Conservation (phyloP, 2,113 vertebrate genomes). For the Galeopterus variegatus region DNA sequence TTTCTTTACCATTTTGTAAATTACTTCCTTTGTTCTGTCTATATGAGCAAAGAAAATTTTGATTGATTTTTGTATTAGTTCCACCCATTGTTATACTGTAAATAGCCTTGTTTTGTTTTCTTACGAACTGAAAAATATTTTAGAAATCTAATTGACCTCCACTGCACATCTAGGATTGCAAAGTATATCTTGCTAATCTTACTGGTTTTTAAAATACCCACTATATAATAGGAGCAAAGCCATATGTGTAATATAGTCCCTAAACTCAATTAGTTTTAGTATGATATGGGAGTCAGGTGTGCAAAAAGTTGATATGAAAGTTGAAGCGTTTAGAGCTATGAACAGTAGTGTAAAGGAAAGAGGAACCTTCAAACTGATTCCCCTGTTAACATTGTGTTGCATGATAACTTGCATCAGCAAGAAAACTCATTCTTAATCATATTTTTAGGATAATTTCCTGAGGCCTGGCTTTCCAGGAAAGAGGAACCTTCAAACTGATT, state of each 20-base stretch:
- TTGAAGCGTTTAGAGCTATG: neutral
- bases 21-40: neutral
- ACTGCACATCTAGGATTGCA: neutral
- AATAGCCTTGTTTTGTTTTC: neutral
- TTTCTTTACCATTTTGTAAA: constrained; percentile 26
- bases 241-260: neutral
- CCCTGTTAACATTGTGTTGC: neutral
- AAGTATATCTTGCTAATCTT: neutral
- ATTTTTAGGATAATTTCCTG: neutral
- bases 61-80: constrained; percentile 21
- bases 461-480: neutral
- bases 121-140: neutral
- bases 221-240: neutral
- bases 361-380: neutral
- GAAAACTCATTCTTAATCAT: neutral
- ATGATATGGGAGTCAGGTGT: neutral
- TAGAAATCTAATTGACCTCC: neutral
- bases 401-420: neutral
- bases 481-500: neutral
- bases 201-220: neutral
- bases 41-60: neutral
- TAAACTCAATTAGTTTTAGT: neutral
- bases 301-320: neutral
- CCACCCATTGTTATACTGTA: neutral
- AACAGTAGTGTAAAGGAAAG: neutral